Percentiles rank a stretch among this genome's conserved stretches.
phyloP scores from a whole-genome alignment of 64 coral and sea anemone species.

The Cladopsammia gracilis region DNA sequence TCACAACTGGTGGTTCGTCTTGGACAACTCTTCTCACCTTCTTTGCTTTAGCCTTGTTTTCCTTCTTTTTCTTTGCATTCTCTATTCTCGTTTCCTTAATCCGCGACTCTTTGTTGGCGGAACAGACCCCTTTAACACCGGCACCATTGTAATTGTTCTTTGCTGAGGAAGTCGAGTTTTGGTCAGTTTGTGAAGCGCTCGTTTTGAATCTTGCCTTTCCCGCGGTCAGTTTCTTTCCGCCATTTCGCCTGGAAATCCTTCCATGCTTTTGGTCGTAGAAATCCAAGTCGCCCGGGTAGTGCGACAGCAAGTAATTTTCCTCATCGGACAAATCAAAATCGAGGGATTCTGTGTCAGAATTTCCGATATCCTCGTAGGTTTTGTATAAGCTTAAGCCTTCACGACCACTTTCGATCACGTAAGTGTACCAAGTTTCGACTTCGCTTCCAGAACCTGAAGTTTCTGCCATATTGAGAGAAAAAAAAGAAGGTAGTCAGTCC shows the following conservation, averaged over 20 bases:
- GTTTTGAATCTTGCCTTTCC: background rate
- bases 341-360: background rate
- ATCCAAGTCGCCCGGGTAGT: conserved; percentile 43
- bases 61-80: background rate
- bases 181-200: background rate
- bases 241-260: conserved; percentile 2
- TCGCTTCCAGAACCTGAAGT: background rate
- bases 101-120: background rate
- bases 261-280: conserved; percentile 56
- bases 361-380: background rate
- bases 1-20: background rate
- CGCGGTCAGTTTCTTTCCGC: background rate
- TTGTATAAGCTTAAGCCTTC: background rate
- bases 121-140: background rate
- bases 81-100: background rate
- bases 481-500: background rate
- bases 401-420: background rate
- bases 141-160: background rate
- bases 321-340: conserved; percentile 29
- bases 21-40: background rate
- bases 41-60: conserved; percentile 9
- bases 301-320: background rate
- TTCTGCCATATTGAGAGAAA: background rate
- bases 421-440: background rate
- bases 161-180: background rate